Percentiles rank a stretch among this genome's conserved stretches.
phyloP scores from a whole-genome alignment of 2,113 vertebrate genomes.

The Gobius niger region DNA sequence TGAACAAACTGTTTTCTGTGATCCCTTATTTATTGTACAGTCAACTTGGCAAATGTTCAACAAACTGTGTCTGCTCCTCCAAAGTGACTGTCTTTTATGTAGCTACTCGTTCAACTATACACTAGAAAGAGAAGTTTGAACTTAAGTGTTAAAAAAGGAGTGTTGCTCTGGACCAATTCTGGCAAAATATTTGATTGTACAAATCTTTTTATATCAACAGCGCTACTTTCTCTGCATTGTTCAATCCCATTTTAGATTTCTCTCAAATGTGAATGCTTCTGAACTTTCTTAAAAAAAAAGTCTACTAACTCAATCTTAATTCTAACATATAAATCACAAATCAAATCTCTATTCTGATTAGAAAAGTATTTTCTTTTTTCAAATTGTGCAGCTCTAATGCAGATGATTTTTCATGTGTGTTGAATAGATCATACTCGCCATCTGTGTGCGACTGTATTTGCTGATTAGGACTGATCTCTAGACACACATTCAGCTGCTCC shows the following conservation, averaged over 20 bases:
- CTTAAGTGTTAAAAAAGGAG: background rate
- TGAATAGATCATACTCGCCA: background rate
- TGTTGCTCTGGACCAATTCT: background rate
- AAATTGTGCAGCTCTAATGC: no score
- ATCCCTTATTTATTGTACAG: slow-evolving; percentile 19
- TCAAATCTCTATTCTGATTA: no score
- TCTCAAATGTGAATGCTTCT: no score
- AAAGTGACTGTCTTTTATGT: background rate
- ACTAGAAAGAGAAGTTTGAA: background rate
- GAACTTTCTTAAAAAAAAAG: no score
- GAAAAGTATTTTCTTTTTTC: no score
- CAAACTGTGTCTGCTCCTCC: background rate
- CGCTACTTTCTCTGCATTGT: background rate
- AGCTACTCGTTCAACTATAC: background rate
- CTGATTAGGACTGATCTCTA: slow-evolving; percentile 3
- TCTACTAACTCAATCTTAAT: no score
- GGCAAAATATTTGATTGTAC: background rate
- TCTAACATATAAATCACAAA: no score
- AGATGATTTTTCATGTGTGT: background rate
- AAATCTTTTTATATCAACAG: background rate
- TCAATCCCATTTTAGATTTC: no score
- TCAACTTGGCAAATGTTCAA: background rate
- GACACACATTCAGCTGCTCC: background rate
- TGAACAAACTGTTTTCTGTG: slow-evolving; percentile 9
- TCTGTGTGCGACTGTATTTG: slow-evolving; percentile 1